phyloP scores from a whole-genome alignment of 2,888 invertebrate species.

The Lasioglossum oenotherae region DNA sequence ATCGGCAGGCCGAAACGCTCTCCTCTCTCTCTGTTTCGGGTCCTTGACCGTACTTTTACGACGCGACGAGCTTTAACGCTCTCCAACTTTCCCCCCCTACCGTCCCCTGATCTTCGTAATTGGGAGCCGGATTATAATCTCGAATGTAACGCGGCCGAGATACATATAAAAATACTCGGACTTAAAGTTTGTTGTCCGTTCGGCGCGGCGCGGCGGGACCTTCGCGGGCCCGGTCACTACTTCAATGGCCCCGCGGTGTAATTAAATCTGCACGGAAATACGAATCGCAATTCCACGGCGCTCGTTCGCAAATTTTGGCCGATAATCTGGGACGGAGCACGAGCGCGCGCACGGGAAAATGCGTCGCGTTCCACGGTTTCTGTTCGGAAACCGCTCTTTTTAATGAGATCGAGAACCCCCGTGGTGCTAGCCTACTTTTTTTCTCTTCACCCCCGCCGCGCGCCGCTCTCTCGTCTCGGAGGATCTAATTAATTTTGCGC shows the following conservation, averaged over 20 bases:
- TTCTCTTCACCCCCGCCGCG: not conserved
- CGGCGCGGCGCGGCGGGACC: not conserved
- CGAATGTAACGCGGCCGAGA: not conserved
- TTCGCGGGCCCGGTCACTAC: not conserved
- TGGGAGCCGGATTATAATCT: constrained; percentile 25
- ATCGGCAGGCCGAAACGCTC: constrained; percentile 36
- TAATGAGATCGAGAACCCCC: constrained; percentile 10
- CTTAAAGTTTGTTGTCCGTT: not conserved
- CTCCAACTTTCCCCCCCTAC: not conserved
- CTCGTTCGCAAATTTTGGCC: constrained; percentile 24
- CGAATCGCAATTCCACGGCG: not conserved
- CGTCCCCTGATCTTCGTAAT: constrained; percentile 4
- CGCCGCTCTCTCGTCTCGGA: not conserved
- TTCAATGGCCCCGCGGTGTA: not conserved
- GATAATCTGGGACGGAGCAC: not conserved
- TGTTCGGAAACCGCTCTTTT: not conserved
- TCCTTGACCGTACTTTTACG: constrained; percentile 46
- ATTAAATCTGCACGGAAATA: constrained; percentile 32
- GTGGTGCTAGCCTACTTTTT: not conserved
- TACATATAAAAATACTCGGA: constrained; percentile 15
- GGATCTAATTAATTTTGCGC: constrained; percentile 7
- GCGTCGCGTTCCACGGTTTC: not conserved
- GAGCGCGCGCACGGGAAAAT: not conserved
- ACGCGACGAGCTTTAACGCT: constrained; percentile 22
- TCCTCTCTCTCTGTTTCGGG: too few species aligned